Percentiles rank a stretch among this genome's conserved stretches.
phyloP scores from a whole-genome alignment of 2,113 vertebrate genomes.

The Synchiropus splendidus region DNA sequence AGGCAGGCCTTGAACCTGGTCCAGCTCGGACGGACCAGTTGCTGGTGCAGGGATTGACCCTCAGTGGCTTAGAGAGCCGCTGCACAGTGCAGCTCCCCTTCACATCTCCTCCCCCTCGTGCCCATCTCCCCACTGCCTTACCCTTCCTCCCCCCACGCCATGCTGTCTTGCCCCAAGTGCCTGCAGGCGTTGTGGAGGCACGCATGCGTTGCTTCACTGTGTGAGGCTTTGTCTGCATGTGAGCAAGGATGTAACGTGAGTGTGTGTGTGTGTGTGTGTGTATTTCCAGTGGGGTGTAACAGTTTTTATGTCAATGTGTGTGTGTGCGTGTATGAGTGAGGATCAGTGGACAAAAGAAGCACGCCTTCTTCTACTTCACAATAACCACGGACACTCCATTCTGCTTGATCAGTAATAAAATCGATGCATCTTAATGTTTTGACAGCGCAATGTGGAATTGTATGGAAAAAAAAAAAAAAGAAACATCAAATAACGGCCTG shows the following conservation, averaged over 20 bases:
- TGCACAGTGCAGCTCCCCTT: conserved; percentile 23
- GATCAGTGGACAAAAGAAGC: conserved; percentile 54
- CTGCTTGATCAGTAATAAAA: conserved; percentile 6
- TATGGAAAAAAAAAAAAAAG: conserved; percentile 1
- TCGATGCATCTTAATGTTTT: conserved; percentile 4
- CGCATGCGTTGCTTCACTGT: conserved; percentile 54
- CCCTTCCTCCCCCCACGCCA: conserved; percentile 18
- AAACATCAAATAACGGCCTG: no score
- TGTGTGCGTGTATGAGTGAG: conserved; percentile 5
- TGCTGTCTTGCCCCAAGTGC: conserved; percentile 50
- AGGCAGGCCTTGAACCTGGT: conserved; percentile 38
- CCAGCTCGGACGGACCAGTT: conserved; percentile 28
- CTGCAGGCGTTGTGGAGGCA: conserved; percentile 55
- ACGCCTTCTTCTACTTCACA: conserved; percentile 36
- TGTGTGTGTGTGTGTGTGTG: conserved; percentile 17
- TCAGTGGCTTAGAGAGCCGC: conserved; percentile 47
- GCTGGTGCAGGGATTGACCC: conserved; percentile 44
- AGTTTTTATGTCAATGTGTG: conserved; percentile 15
- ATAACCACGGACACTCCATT: conserved; percentile 38
- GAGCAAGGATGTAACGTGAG: conserved; percentile 27
- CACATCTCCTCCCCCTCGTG: conserved; percentile 4
- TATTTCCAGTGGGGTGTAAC: conserved; percentile 18
- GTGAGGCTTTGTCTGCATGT: conserved; percentile 50
- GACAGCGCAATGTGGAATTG: conserved; percentile 6
- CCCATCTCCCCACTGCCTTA: conserved; percentile 27